Conservation (phyloP, 2,797 vertebrate species). For the Myiotriccus ornatus region DNA sequence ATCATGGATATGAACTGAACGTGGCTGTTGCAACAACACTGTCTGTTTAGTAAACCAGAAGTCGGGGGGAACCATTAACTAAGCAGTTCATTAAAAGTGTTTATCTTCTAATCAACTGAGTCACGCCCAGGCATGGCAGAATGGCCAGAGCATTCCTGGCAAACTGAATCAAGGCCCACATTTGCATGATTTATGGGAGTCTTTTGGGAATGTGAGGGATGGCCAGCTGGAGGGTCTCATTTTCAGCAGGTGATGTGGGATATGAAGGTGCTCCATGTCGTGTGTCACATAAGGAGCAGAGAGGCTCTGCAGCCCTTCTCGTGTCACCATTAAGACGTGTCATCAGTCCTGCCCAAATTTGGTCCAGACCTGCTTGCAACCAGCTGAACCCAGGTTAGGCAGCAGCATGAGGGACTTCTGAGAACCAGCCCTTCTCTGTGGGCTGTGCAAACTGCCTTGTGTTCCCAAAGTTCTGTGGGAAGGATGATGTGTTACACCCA, state of each 20-base stretch:
- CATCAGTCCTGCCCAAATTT: neutral
- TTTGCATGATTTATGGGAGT: neutral
- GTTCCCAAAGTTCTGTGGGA: neutral
- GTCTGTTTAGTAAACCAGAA: neutral
- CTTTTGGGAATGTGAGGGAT: neutral
- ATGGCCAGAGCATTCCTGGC: neutral
- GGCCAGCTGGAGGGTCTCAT: neutral
- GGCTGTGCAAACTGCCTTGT: neutral
- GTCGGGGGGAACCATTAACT: neutral
- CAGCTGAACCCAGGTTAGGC: neutral
- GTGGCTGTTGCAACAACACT: neutral
- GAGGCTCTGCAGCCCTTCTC: neutral
- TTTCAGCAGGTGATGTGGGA: neutral
- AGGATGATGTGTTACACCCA: neutral
- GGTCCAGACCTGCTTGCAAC: neutral
- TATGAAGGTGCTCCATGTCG: neutral
- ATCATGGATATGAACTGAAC: neutral
- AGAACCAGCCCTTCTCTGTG: neutral
- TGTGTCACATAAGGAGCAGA: neutral
- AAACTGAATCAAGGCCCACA: neutral
- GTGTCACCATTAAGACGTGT: neutral
- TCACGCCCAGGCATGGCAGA: neutral
- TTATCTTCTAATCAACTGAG: neutral
- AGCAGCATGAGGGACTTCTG: neutral
- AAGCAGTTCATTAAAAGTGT: neutral